Evolutionary conservation across 2,797 vertebrate genomes (phyloP).

Genomic region (Kryptolebias ocellatus): DNA sequence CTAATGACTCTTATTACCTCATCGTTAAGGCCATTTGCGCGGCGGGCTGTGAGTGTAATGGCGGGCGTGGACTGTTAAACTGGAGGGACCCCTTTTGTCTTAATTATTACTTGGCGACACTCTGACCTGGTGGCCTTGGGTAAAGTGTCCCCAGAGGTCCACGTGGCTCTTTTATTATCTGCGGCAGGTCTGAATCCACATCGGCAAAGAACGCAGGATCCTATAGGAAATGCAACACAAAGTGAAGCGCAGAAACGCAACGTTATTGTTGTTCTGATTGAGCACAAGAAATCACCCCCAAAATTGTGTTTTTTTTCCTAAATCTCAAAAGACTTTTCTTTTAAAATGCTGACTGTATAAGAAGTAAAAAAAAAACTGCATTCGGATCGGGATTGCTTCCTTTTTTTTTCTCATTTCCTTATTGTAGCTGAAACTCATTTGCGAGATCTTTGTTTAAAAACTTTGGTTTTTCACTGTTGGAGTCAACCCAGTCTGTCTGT

Average conservation of each 20-base stretch:
- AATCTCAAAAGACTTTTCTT: too few relatives aligned
- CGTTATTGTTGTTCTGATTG: too few relatives aligned
- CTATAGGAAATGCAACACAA: slow-evolving; percentile 48
- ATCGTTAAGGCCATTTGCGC: slow-evolving; percentile 77
- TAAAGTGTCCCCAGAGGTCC: slow-evolving; percentile 75
- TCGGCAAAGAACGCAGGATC: slow-evolving; percentile 47
- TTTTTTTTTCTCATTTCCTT: too few relatives aligned
- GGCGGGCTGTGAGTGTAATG: slow-evolving; percentile 75
- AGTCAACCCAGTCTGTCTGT: too few relatives aligned
- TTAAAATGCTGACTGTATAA: too few relatives aligned
- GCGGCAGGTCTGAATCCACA: slow-evolving; percentile 60
- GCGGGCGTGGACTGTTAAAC: slow-evolving; percentile 75
- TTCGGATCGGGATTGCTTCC: too few relatives aligned
- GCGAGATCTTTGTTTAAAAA: too few relatives aligned
- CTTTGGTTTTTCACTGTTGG: too few relatives aligned
- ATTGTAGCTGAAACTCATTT: too few relatives aligned
- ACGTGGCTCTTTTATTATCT: slow-evolving; percentile 62
- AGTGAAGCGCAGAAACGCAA: neutral
- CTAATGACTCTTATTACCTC: slow-evolving; percentile 81
- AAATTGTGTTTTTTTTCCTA: too few relatives aligned
- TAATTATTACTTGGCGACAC: slow-evolving; percentile 77
- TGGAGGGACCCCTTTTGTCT: slow-evolving; percentile 81
- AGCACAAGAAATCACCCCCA: too few relatives aligned
- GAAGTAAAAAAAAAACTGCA: too few relatives aligned
- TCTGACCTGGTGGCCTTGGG: slow-evolving; percentile 69